phyloP scores from a whole-genome alignment of 1,140 invertebrate genomes.

The Oscheius sp. region DNA sequence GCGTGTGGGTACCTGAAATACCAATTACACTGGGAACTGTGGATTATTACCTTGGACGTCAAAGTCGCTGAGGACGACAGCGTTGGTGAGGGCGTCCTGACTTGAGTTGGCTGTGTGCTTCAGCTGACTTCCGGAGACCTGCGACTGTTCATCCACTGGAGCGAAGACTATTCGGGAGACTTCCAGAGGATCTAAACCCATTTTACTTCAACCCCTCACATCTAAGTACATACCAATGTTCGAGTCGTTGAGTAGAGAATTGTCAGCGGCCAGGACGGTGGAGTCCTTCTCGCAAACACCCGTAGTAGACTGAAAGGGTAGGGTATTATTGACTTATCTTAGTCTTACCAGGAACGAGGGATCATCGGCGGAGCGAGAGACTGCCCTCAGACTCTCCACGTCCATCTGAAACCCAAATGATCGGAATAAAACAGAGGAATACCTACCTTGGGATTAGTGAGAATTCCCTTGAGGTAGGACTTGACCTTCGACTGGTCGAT shows the following conservation, averaged over 20 bases:
- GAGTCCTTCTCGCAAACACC: no score
- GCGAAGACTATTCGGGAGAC: not conserved
- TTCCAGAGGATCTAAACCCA: conserved; percentile 1
- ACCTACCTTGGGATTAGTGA: not conserved
- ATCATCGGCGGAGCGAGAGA: not conserved
- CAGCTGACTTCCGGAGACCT: not conserved
- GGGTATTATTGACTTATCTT: no score
- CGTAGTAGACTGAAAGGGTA: no score
- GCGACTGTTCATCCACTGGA: not conserved
- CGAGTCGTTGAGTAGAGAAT: no score
- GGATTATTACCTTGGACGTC: not conserved
- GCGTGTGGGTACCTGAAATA: not conserved
- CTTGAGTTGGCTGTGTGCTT: not conserved
- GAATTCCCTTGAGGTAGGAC: not conserved
- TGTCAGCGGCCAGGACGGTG: no score
- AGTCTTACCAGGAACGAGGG: not conserved
- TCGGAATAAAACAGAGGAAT: not conserved
- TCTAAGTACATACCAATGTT: no score
- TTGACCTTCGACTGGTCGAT: conserved; percentile 2
- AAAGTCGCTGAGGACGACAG: not conserved
- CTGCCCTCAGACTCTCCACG: not conserved
- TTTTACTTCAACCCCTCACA: no score
- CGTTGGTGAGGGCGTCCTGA: not conserved
- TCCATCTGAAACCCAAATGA: not conserved
- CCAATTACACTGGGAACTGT: not conserved